Percentiles rank a stretch among this genome's conserved stretches.
Evolutionary conservation across 2,888 invertebrate species (phyloP).

Genomic region (Cremastinae sp.): DNA sequence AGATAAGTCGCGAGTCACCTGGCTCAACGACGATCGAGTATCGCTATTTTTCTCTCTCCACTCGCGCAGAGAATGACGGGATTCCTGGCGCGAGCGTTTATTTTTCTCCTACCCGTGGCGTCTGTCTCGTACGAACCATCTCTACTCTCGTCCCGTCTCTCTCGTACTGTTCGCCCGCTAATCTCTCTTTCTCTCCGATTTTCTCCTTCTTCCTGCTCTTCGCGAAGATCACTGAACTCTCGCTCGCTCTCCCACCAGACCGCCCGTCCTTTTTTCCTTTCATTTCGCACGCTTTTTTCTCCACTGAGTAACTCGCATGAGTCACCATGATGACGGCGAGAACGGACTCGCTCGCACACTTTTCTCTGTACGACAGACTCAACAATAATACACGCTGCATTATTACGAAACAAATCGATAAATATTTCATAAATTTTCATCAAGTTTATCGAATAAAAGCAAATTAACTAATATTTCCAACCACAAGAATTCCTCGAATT

Average conservation of each 20-base stretch:
- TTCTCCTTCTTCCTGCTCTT: constrained; percentile 14
- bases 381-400: constrained; percentile 47
- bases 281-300: constrained; percentile 23
- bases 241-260: constrained; percentile 14
- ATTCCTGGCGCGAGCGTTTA: not conserved
- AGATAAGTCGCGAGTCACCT: not conserved
- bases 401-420: constrained; percentile 1
- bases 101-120: constrained; percentile 1
- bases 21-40: not conserved
- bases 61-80: not conserved
- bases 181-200: constrained; percentile 26
- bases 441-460: not conserved
- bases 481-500: no score
- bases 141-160: constrained; percentile 19
- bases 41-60: constrained; percentile 1
- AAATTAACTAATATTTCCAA: not conserved
- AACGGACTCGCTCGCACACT: constrained; percentile 41
- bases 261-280: constrained; percentile 12
- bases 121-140: constrained; percentile 1
- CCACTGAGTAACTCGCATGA: constrained; percentile 35
- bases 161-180: not conserved
- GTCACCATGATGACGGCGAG: constrained; percentile 40
- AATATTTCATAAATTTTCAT: no score
- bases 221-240: constrained; percentile 49
- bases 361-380: constrained; percentile 35